phyloP scores from a whole-genome alignment of 2,113 vertebrate species.

The Tragulus kanchil region DNA sequence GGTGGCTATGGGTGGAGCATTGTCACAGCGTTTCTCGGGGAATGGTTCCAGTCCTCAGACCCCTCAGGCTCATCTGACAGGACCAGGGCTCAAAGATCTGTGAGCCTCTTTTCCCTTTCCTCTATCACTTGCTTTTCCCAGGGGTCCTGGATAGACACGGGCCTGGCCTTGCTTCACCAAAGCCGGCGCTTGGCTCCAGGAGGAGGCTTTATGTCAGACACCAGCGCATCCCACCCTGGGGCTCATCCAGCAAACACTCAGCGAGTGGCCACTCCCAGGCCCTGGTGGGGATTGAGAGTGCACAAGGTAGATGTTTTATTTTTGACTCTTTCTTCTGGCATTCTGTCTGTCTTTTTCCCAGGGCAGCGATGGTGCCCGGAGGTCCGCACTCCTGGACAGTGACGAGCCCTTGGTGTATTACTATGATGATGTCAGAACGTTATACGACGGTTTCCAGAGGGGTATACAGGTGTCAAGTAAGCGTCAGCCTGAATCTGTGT shows the following conservation, averaged over 20 bases:
- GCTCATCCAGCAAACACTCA: not conserved
- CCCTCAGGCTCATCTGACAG: not conserved
- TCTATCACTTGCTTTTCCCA: not conserved
- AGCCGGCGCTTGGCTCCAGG: not conserved
- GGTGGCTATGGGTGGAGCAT: not conserved
- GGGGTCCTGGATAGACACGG: not conserved
- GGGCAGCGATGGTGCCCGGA: constrained; percentile 90
- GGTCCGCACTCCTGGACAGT: constrained; percentile 89
- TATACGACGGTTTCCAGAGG: constrained; percentile 93
- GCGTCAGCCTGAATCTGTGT: constrained; percentile 62
- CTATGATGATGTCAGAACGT: constrained; percentile 93
- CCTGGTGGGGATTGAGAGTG: fast-evolving
- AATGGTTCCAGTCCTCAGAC: not conserved
- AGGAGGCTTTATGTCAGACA: not conserved
- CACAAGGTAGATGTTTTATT: fast-evolving
- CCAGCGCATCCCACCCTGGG: not conserved
- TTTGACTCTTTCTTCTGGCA: not conserved
- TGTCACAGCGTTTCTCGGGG: not conserved
- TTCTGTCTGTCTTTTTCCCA: constrained; percentile 69
- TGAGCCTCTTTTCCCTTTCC: not conserved
- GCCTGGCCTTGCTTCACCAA: not conserved
- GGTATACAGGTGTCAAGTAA: constrained; percentile 95
- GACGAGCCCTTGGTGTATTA: constrained; percentile 88
- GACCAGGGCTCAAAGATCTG: not conserved
- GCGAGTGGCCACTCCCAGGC: no score